These are phyloP conservation scores for Erebia aethiops DNA, from an alignment of 2,888 invertebrate species.

Conservation along the genomic window DNA sequence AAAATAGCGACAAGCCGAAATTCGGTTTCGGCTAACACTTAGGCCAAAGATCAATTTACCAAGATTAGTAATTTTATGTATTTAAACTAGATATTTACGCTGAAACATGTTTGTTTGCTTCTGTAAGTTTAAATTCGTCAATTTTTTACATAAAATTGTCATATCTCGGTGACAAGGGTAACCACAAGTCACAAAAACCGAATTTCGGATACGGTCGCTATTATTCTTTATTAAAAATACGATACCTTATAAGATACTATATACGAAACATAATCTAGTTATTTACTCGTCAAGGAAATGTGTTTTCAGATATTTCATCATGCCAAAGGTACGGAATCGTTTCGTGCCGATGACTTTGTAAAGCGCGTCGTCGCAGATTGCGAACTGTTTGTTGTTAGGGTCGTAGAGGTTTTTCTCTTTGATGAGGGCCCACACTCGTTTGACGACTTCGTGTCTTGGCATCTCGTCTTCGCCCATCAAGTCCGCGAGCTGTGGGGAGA, in stretches of 20 bases:
- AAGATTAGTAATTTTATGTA: too few species aligned
- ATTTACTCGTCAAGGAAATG: slow-evolving; percentile 88
- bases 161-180: too few species aligned
- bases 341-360: slow-evolving; percentile 95
- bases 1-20: neutral
- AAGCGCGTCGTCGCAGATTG: slow-evolving; percentile 95
- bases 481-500: slow-evolving; percentile 92
- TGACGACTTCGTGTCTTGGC: slow-evolving; percentile 94
- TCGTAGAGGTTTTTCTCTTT: slow-evolving; percentile 95
- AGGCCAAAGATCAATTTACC: neutral
- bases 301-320: slow-evolving; percentile 97
- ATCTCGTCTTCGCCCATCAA: slow-evolving; percentile 92
- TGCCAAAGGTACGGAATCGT: slow-evolving; percentile 96
- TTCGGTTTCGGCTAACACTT: neutral
- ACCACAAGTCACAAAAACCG: neutral
- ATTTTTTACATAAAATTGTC: too few species aligned
- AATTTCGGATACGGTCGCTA: neutral
- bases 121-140: too few species aligned
- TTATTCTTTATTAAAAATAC: neutral
- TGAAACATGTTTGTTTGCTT: too few species aligned
- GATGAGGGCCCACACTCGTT: slow-evolving; percentile 94
- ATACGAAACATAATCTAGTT: neutral
- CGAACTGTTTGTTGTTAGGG: slow-evolving; percentile 97
- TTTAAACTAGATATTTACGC: too few species aligned
- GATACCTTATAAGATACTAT: neutral